phyloP scores from a whole-genome alignment of 2,888 invertebrate species.

The Chymomyza fuscimana region DNA sequence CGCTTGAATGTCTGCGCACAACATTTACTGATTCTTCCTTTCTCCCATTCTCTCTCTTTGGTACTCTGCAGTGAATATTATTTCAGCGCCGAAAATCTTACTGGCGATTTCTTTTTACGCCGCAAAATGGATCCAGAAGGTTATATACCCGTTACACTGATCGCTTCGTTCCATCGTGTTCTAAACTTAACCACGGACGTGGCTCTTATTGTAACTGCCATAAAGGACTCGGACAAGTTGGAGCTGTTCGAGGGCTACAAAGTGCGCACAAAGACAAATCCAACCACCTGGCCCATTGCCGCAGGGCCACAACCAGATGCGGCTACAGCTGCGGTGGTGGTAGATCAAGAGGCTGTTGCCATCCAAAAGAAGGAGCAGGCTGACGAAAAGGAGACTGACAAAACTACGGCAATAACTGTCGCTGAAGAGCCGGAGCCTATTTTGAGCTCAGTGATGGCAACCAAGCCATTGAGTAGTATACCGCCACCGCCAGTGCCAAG shows the following conservation, averaged over 20 bases:
- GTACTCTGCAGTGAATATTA: conserved; percentile 93
- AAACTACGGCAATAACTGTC: conserved; percentile 27
- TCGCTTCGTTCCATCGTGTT: conserved; percentile 97
- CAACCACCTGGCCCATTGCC: conserved; percentile 92
- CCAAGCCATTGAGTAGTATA: conserved; percentile 84
- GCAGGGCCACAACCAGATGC: conserved; percentile 80
- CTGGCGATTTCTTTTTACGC: conserved; percentile 96
- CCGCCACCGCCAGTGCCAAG: conserved; percentile 86
- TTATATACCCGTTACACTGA: conserved; percentile 94
- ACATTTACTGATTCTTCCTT: background rate
- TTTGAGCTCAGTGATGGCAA: conserved; percentile 79
- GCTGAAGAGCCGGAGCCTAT: conserved; percentile 57
- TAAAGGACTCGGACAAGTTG: conserved; percentile 91
- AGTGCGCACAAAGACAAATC: conserved; percentile 91
- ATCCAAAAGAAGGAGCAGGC: conserved; percentile 1
- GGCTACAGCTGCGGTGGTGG: conserved; percentile 17
- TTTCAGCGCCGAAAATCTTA: conserved; percentile 97
- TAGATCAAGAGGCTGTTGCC: conserved; percentile 31
- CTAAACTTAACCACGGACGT: conserved; percentile 92
- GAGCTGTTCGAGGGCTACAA: conserved; percentile 89
- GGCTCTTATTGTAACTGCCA: conserved; percentile 90
- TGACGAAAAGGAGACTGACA: conserved; percentile 47
- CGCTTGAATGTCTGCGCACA: background rate
- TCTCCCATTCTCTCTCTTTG: background rate
- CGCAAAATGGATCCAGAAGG: conserved; percentile 98